Evolutionary conservation across 2,888 invertebrate genomes (phyloP).

Genomic region (Aporophyla lueneburgensis): DNA sequence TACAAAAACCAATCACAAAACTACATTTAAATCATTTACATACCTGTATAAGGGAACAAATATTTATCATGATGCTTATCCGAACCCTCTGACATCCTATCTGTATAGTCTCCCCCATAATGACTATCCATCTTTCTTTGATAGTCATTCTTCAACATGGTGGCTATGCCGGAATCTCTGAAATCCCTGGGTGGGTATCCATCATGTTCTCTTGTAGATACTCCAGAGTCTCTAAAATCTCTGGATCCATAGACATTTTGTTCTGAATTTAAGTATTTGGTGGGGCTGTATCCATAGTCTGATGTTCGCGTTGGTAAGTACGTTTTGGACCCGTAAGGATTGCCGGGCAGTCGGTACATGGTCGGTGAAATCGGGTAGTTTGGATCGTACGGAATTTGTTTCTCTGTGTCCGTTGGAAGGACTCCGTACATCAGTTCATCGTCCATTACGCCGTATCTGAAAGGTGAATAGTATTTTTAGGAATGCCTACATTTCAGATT

Average conservation of each 20-base stretch:
- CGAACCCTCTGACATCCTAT: slow-evolving; percentile 93
- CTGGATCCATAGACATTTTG: slow-evolving; percentile 84
- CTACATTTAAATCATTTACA: slow-evolving; percentile 56
- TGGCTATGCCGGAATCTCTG: slow-evolving; percentile 87
- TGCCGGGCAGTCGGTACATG: slow-evolving; percentile 86
- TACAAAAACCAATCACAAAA: slow-evolving; percentile 41
- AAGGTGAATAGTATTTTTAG: slow-evolving; percentile 8
- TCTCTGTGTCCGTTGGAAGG: slow-evolving; percentile 83
- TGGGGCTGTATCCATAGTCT: slow-evolving; percentile 88
- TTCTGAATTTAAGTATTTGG: slow-evolving; percentile 84
- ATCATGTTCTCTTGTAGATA: slow-evolving; percentile 85
- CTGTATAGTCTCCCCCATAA: slow-evolving; percentile 90
- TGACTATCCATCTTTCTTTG: slow-evolving; percentile 88
- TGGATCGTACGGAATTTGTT: slow-evolving; percentile 87
- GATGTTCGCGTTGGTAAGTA: slow-evolving; percentile 86
- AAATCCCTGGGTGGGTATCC: slow-evolving; percentile 86
- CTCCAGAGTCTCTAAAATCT: slow-evolving; percentile 83
- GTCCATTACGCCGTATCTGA: slow-evolving; percentile 88
- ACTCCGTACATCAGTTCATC: slow-evolving; percentile 88
- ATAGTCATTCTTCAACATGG: slow-evolving; percentile 89
- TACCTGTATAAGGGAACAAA: slow-evolving; percentile 95
- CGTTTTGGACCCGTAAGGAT: slow-evolving; percentile 88
- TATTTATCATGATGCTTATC: slow-evolving; percentile 95
- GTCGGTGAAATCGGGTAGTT: slow-evolving; percentile 89
- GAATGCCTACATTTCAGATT: background rate